Percentiles rank a stretch among this genome's conserved stretches.
Conservation (phyloP, 2,888 invertebrate genomes). For the Ametastegia equiseti region DNA sequence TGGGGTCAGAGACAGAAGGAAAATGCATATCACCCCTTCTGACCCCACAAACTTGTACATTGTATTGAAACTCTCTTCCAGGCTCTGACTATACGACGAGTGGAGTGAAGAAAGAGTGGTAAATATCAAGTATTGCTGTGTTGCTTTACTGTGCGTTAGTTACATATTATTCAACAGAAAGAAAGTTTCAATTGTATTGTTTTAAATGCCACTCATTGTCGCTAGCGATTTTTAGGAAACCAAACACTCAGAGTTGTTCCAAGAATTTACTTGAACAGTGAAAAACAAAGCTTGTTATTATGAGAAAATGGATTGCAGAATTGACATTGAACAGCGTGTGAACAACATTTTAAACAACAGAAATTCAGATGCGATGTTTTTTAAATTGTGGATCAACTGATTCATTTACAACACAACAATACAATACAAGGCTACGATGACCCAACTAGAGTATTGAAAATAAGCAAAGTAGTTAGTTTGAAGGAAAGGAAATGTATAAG, state of each 20-base stretch:
- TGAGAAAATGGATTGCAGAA: neutral
- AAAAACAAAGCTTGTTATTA: neutral
- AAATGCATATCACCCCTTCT: neutral
- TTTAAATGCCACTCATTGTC: neutral
- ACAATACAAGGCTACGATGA: slow-evolving; percentile 57
- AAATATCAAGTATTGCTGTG: neutral
- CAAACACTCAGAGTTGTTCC: neutral
- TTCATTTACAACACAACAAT: slow-evolving; percentile 52
- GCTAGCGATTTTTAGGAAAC: neutral
- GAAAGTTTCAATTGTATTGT: neutral
- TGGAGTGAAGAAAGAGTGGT: neutral
- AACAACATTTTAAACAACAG: neutral
- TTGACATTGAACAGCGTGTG: neutral
- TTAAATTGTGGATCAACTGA: neutral
- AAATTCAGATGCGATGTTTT: neutral
- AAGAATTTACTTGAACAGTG: neutral
- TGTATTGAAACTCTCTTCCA: neutral
- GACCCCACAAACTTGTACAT: neutral
- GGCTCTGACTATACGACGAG: neutral
- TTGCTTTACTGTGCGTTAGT: slow-evolving; percentile 6
- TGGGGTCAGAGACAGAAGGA: neutral
- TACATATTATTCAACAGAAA: neutral
- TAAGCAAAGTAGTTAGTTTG: slow-evolving; percentile 58
- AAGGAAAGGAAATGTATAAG: slow-evolving; percentile 47
- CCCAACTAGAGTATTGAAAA: slow-evolving; percentile 53